phyloP scores from a whole-genome alignment of 2,113 vertebrate species.

The Leptobrachium leishanense region DNA sequence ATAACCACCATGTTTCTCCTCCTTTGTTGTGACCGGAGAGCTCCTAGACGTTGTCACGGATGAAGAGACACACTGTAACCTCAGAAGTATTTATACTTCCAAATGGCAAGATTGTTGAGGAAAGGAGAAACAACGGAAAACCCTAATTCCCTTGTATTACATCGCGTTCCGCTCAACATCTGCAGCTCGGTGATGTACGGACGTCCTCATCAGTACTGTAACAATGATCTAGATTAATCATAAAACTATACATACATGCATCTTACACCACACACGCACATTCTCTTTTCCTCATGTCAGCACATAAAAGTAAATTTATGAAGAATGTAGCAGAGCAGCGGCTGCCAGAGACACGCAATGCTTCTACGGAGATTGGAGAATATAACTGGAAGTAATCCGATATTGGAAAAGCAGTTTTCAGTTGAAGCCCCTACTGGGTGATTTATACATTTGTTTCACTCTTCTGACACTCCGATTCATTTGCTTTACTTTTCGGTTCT shows the following conservation, averaged over 20 bases:
- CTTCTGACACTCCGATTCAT: conserved; percentile 38
- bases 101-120: too few relatives aligned
- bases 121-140: too few relatives aligned
- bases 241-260: neutral
- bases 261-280: neutral
- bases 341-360: neutral
- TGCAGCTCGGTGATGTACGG: too few relatives aligned
- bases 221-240: neutral
- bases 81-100: too few relatives aligned
- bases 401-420: conserved; percentile 45
- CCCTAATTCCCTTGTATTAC: too few relatives aligned
- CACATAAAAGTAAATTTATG: conserved; percentile 32
- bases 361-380: conserved; percentile 14
- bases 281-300: neutral
- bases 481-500: conserved; percentile 32
- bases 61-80: too few relatives aligned
- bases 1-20: too few relatives aligned
- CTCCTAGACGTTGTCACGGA: too few relatives aligned
- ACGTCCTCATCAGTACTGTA: too few relatives aligned
- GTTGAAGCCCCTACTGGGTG: conserved; percentile 21
- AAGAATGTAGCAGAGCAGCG: neutral
- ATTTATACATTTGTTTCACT: conserved; percentile 30
- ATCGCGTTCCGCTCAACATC: too few relatives aligned
- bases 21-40: too few relatives aligned
- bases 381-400: conserved; percentile 18